Conservation (phyloP, 2,113 vertebrate genomes). For the Leucopsar rothschildi region DNA sequence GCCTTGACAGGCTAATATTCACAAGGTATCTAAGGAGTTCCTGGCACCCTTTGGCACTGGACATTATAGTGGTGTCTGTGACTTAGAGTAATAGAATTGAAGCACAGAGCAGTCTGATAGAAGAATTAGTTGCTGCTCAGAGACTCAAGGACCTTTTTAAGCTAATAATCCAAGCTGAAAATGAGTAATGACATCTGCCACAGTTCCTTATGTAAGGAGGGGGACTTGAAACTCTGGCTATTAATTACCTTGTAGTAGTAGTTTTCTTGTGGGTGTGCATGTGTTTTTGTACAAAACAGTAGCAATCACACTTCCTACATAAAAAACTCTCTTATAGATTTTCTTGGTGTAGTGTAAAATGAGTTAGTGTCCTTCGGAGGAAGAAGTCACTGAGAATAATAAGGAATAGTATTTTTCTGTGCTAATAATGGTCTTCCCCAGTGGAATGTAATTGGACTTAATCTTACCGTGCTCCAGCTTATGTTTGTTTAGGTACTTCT, state of each 20-base stretch:
- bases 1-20: not conserved
- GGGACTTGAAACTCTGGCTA: not conserved
- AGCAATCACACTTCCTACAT: not conserved
- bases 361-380: not conserved
- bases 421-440: not conserved
- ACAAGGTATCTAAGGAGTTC: not conserved
- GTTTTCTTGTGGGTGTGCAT: not conserved
- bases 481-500: not conserved
- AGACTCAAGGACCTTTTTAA: constrained; percentile 10
- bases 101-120: not conserved
- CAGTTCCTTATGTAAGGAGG: not conserved
- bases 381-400: not conserved
- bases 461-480: not conserved
- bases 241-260: not conserved
- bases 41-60: not conserved
- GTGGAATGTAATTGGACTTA: not conserved
- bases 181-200: not conserved
- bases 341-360: not conserved
- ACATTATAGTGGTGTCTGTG: not conserved
- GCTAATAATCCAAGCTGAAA: constrained; percentile 16
- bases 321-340: not conserved
- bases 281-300: not conserved
- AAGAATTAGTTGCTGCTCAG: not conserved
- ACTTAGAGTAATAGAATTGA: not conserved
- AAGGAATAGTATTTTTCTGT: not conserved